These are phyloP conservation scores for Agrypnia vestita DNA, from an alignment of 1,140 invertebrate genomes.

Conservation along the genomic window DNA sequence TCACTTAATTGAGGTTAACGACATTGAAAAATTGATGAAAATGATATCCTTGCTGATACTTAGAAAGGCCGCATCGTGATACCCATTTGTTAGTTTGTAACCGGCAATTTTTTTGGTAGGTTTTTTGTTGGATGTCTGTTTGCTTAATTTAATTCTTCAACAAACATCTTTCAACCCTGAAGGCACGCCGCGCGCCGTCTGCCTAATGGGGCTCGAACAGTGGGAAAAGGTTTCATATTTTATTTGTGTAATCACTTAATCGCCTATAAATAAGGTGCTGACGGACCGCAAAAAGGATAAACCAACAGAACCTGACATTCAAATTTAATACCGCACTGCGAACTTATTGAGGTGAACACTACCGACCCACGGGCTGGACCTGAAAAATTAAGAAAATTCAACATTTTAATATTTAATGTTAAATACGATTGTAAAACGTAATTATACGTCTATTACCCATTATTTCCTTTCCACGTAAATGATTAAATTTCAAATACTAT, in stretches of 20 bases:
- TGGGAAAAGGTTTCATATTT: slow-evolving; percentile 43
- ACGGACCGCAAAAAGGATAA: slow-evolving; percentile 40
- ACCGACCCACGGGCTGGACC: not conserved
- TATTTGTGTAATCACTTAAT: slow-evolving; percentile 43
- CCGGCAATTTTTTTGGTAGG: not conserved
- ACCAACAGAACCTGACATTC: not conserved
- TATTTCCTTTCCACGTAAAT: too few relatives aligned
- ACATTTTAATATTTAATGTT: too few relatives aligned
- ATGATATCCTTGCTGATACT: not conserved
- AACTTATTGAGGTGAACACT: slow-evolving; percentile 26
- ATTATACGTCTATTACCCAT: too few relatives aligned
- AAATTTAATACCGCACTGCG: slow-evolving; percentile 13
- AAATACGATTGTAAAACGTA: too few relatives aligned
- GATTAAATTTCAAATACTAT: too few relatives aligned
- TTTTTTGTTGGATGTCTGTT: not conserved
- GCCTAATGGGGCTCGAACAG: slow-evolving; percentile 26
- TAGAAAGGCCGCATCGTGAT: not conserved
- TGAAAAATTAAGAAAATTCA: not conserved
- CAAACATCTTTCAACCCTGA: slow-evolving; percentile 10
- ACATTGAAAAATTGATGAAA: slow-evolving; percentile 7
- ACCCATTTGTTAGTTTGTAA: not conserved
- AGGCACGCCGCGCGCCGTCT: not conserved
- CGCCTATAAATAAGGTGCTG: slow-evolving; percentile 45
- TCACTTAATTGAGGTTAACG: not conserved
- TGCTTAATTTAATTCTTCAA: slow-evolving; percentile 26